Evolutionary conservation across 2,888 invertebrate species (phyloP).

Genomic region (Drosophila kuntzei): DNA sequence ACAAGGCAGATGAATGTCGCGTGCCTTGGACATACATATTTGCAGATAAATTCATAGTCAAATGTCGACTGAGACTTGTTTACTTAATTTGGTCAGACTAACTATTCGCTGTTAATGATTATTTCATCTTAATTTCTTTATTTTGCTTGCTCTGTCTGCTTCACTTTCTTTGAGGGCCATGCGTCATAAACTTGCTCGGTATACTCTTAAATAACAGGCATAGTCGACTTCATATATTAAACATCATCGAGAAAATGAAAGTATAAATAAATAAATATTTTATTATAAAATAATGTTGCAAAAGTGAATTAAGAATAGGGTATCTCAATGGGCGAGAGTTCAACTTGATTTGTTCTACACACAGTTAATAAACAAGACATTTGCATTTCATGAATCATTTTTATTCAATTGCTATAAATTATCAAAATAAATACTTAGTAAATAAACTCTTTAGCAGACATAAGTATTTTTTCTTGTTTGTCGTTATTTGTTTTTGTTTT

Average conservation of each 20-base stretch:
- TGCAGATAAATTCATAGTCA: slow-evolving; percentile 46
- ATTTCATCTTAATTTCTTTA: slow-evolving; percentile 52
- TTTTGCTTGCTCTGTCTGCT: slow-evolving; percentile 1
- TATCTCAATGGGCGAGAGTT: slow-evolving; percentile 27
- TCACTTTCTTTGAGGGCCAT: slow-evolving; percentile 18
- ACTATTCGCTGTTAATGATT: slow-evolving; percentile 52
- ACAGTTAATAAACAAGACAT: slow-evolving; percentile 5
- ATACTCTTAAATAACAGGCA: background rate
- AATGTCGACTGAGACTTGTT: slow-evolving; percentile 33
- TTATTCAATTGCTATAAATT: slow-evolving; percentile 82
- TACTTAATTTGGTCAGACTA: slow-evolving; percentile 38
- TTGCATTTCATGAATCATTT: slow-evolving; percentile 80
- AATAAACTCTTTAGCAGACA: slow-evolving; percentile 71
- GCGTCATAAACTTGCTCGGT: slow-evolving; percentile 1
- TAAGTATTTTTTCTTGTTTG: slow-evolving; percentile 54
- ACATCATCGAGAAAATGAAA: slow-evolving; percentile 1
- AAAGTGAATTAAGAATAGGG: background rate
- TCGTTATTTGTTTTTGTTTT: slow-evolving; percentile 29
- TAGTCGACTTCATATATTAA: background rate
- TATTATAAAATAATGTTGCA: background rate
- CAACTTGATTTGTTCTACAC: slow-evolving; percentile 1
- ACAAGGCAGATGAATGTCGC: slow-evolving; percentile 62
- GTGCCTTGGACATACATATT: slow-evolving; percentile 50
- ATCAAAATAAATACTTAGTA: slow-evolving; percentile 79
- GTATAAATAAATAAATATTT: background rate